Percentiles rank a stretch among this genome's conserved stretches.
These are phyloP conservation scores for Geophilus truncorum DNA, from an alignment of 2,888 invertebrate genomes.

Conservation along the genomic window DNA sequence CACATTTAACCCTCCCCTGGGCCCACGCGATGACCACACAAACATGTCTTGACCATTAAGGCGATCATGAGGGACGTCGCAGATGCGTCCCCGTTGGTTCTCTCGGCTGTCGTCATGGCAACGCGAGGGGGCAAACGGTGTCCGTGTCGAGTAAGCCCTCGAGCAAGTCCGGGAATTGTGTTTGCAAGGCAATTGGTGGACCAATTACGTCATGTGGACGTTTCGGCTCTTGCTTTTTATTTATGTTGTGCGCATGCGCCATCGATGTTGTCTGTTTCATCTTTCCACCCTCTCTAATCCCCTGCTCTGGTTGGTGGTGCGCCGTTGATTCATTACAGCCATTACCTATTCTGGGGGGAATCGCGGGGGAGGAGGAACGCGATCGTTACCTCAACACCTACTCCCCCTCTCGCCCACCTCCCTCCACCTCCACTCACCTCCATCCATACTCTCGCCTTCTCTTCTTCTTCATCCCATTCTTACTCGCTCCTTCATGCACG, in stretches of 20 bases:
- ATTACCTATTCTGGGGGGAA: slow-evolving; percentile 35
- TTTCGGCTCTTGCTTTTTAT: slow-evolving; percentile 20
- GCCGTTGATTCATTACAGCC: slow-evolving; percentile 34
- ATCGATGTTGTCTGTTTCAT: slow-evolving; percentile 6
- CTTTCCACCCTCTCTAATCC: slow-evolving; percentile 11
- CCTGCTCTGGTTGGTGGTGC: slow-evolving; percentile 28
- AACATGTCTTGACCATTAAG: slow-evolving; percentile 27
- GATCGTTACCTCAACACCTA: slow-evolving; percentile 20
- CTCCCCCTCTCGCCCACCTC: not conserved
- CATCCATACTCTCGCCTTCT: not conserved
- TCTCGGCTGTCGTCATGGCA: not conserved
- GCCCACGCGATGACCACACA: slow-evolving; percentile 7
- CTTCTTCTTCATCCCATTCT: not conserved
- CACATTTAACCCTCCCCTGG: not conserved
- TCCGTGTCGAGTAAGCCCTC: slow-evolving; percentile 27
- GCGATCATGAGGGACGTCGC: slow-evolving; percentile 1
- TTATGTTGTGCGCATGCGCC: slow-evolving; percentile 14
- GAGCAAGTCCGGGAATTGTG: slow-evolving; percentile 27
- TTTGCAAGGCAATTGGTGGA: slow-evolving; percentile 11
- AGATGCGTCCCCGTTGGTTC: slow-evolving; percentile 18
- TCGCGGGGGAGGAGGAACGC: slow-evolving; percentile 25
- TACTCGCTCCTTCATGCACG: not conserved
- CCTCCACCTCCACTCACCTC: not conserved
- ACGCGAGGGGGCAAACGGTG: slow-evolving; percentile 24
- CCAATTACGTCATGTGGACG: slow-evolving; percentile 27